A percentile compares a stretch with the other conserved stretches of the same genome.
Conservation (phyloP, 1,140 invertebrate genomes). For the Leptonema lineaticorne region DNA sequence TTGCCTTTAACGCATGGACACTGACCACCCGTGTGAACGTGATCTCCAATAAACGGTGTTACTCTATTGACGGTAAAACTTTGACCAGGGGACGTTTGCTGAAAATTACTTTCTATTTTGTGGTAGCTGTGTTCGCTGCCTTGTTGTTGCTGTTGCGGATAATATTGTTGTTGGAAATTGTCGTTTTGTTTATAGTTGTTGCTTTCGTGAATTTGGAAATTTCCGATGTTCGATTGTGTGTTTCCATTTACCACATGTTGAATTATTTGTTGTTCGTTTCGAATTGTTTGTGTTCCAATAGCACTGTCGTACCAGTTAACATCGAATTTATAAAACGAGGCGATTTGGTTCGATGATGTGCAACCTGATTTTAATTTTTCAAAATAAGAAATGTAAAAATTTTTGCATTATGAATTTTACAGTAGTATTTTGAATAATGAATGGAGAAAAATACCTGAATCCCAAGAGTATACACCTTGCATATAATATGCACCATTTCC, state of each 20-base stretch:
- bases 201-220: conserved; percentile 17
- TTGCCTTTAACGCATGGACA: conserved; percentile 38
- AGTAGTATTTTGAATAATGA: conserved; percentile 1
- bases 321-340: conserved; percentile 55
- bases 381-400: conserved; percentile 13
- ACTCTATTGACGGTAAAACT: conserved; percentile 29
- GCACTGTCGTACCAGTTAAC: conserved; percentile 55
- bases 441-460: conserved; percentile 56
- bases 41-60: conserved; percentile 30
- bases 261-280: conserved; percentile 36
- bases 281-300: conserved; percentile 41
- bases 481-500: conserved; percentile 68
- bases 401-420: conserved; percentile 2
- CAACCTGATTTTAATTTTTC: conserved; percentile 48
- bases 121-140: not conserved
- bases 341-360: conserved; percentile 51
- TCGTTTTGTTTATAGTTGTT: conserved; percentile 10
- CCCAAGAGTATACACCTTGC: conserved; percentile 74
- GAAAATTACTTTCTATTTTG: conserved; percentile 7
- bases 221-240: not conserved
- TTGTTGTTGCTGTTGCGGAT: not conserved
- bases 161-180: not conserved
- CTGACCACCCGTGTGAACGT: conserved; percentile 32
- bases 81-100: conserved; percentile 23
- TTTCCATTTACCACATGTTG: conserved; percentile 44